Evolutionary conservation across 2,113 vertebrate species (phyloP).

Genomic region (Myotis brandtii): DNA sequence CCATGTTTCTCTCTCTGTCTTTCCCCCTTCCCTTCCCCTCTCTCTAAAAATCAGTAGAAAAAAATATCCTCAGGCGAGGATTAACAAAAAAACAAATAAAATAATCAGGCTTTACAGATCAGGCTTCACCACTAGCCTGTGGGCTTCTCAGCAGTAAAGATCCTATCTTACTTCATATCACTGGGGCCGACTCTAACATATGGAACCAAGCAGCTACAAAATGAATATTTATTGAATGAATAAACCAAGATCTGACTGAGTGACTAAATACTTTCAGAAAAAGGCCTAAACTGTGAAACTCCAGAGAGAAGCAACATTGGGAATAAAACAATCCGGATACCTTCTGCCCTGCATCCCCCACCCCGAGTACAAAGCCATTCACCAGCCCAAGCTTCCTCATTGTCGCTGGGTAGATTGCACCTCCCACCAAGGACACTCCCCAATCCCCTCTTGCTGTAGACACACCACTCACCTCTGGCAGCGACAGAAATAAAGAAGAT

Average conservation of each 20-base stretch:
- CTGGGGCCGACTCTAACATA: not conserved
- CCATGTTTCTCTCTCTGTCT: too few species aligned
- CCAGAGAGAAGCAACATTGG: not conserved
- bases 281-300: not conserved
- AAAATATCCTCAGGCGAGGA: too few species aligned
- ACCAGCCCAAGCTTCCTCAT: not conserved
- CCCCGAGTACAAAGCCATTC: not conserved
- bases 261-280: not conserved
- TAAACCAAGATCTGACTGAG: constrained; percentile 41
- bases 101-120: not conserved
- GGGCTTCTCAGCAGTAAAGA: constrained; percentile 31
- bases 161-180: not conserved
- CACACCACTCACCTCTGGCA: constrained; percentile 80
- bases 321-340: not conserved
- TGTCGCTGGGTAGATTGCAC: not conserved
- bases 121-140: not conserved
- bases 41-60: too few species aligned
- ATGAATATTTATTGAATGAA: constrained; percentile 55
- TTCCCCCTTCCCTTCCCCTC: too few species aligned
- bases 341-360: not conserved
- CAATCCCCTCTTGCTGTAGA: constrained; percentile 49
- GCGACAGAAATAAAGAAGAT: constrained; percentile 83
- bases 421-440: constrained; percentile 28
- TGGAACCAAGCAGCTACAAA: not conserved
- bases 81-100: too few species aligned